Base-by-base conservation (phyloP, 2,797 vertebrate genomes). In the Sciurus carolinensis region DNA sequence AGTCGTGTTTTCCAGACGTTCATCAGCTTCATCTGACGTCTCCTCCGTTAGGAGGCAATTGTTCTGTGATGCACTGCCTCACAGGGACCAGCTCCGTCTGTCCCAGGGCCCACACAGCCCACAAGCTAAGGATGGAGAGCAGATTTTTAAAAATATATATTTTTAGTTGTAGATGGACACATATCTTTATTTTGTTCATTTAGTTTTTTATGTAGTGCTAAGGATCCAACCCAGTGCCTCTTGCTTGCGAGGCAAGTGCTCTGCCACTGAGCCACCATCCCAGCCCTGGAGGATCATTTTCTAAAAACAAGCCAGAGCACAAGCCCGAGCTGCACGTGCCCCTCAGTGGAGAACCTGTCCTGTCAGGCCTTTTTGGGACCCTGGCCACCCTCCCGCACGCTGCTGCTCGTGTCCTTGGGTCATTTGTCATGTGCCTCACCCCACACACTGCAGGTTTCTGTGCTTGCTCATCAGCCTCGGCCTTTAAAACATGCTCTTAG, bases 271-370 rank as follows among this genome's bases (percentile, higher is more conserved):
- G 59, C 26, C 59, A 62, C 24, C 9, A 26, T 6, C 59, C 59
- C 59, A 62, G 59, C 7, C 24, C 59, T 26, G 1, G 24, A 62
- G 26, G 28, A 28, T 54, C 52, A 26, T 28, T 28, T 28, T 28
- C 59, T 30, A 18, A 64, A 62, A 7, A 6, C 3, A 12, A 33
- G 26, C 28, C 7, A 15, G 22, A 64, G 42, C 64, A 15, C 30
- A 5, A 15, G 10, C 18, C 20, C 4, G 1, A 0, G 0, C 3
- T 5, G 15, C 4, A 1, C 0, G 20, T 5, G 3, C 1, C 30
- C 33, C 0, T 2, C 33, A 13, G 36, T 59, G 67, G 2, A 0
- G 30, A 14, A n/a, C n/a, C 2, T 10, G 5, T 5, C 12, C 30
- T 44, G 22, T 18, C 4, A 42, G n/a, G 30, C 44, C 57, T 33